A percentile compares a stretch with the other conserved stretches of the same genome.
Evolutionary conservation across 2,797 vertebrate genomes (phyloP).

Genomic region (Xiphorhynchus erythropygius): DNA sequence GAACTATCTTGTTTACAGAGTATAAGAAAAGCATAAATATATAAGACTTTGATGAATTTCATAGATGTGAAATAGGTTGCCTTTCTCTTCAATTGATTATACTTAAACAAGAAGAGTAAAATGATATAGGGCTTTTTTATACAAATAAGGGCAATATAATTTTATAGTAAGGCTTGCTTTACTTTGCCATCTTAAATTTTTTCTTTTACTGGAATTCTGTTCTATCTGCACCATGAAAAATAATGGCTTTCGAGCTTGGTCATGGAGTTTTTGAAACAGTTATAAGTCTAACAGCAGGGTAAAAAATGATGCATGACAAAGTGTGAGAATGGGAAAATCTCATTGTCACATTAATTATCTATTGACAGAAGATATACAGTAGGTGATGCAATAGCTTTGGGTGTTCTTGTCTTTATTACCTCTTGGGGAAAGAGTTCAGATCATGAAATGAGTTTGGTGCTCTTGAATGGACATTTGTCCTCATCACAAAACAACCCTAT

Average conservation of each 20-base stretch:
- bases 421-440: conserved; percentile 52
- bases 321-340: not conserved
- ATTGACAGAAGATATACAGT: conserved; percentile 63
- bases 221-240: not conserved
- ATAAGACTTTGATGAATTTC: not conserved
- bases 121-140: accelerated
- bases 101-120: not conserved
- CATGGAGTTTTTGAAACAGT: not conserved
- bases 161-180: not conserved
- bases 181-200: not conserved
- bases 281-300: not conserved
- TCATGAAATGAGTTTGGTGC: conserved; percentile 41
- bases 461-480: conserved; percentile 54
- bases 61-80: not conserved
- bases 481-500: conserved; percentile 47
- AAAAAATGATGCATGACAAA: conserved; percentile 23
- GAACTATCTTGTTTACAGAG: not conserved
- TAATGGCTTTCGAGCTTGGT: not conserved
- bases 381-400: conserved; percentile 41
- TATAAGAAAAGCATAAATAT: not conserved
- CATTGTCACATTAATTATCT: conserved; percentile 59
- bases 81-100: not conserved
- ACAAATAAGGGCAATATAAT: not conserved
- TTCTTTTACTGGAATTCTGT: not conserved
- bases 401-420: conserved; percentile 57